Conservation (phyloP, 1,140 invertebrate species). For the Ylistrum balloti region DNA sequence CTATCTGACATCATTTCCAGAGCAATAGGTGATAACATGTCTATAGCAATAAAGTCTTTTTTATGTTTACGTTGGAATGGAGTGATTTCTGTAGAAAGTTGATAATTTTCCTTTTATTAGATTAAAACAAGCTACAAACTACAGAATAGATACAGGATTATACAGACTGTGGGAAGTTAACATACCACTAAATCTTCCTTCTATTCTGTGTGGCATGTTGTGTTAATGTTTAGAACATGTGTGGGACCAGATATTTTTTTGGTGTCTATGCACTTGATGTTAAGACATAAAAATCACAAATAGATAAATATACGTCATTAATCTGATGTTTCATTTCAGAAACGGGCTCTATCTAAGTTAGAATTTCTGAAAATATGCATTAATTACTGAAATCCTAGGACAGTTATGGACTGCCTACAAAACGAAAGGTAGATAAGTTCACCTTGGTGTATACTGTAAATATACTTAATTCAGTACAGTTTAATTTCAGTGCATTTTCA, state of each 20-base stretch:
- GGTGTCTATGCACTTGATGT: background rate
- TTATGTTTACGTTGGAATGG: background rate
- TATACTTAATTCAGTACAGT: too few relatives aligned
- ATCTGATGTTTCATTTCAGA: background rate
- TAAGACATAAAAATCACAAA: background rate
- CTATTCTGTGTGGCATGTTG: background rate
- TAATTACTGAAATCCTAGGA: background rate
- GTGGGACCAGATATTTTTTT: background rate
- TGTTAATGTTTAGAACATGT: background rate
- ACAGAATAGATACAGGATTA: constrained; percentile 20
- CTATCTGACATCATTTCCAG: too few relatives aligned
- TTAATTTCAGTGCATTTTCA: too few relatives aligned
- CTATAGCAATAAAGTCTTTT: background rate
- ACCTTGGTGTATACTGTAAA: too few relatives aligned
- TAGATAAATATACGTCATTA: background rate
- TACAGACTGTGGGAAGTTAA: background rate
- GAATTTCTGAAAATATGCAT: constrained; percentile 13
- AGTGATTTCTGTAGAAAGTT: background rate
- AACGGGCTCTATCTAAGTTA: background rate
- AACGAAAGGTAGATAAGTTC: too few relatives aligned
- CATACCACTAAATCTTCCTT: background rate
- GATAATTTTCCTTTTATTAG: background rate
- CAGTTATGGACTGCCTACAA: background rate
- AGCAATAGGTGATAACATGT: background rate
- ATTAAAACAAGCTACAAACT: background rate